Base-by-base conservation (phyloP, 2,797 vertebrate species). In the Diplodus sargus region DNA sequence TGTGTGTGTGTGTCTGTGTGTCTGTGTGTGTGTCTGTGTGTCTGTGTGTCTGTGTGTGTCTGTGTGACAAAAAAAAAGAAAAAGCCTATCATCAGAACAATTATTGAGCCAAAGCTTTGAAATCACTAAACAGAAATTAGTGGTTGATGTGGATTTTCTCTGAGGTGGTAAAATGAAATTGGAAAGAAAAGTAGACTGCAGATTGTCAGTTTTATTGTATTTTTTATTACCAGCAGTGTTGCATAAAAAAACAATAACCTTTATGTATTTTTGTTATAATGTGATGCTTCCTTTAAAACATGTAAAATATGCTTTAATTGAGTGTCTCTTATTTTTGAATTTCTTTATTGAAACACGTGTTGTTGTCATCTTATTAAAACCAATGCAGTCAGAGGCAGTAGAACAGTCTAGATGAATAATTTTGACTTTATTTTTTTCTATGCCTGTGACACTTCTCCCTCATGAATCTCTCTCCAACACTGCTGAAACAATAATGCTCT, bases 401-500 rank as follows among this genome's bases (percentile, higher is more conserved):
- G 51, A 52, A 78, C 76, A 73, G n/a, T 49, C 18, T 13, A 4
- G n/a, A n/a, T 65, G 42, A 15, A 67, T 51, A 3, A 23, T 28
- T 58, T 30, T 10, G 14, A 51, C 23, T 42, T 48, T 16, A 39
- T 9, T 39, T 39, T 39, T 39, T 39, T 39, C 39, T 49, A 39
- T 49, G 28, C 39, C 59, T 12, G 11, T 54, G 9, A 47, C 25
- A 25, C 64, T 73, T 75, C 39, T 61, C n/a, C 30, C 47, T 51
- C 28, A 28, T 77, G 42, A 78, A 80, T 74, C 70, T 60, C 16
- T 74, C 47, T 39, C 59, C 23, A 51, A 73, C 43, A 67, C 25
- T 49, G 42, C 66, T 74, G 70, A 82, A 83, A 76, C 67, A 79
- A 74, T 72, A 64, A 64, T 11, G 20, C 67, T 73, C 53, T 28